Percentiles rank a stretch among this genome's conserved stretches.
Conservation (phyloP, 2,888 invertebrate species). For the Cacoxenus indagator region DNA sequence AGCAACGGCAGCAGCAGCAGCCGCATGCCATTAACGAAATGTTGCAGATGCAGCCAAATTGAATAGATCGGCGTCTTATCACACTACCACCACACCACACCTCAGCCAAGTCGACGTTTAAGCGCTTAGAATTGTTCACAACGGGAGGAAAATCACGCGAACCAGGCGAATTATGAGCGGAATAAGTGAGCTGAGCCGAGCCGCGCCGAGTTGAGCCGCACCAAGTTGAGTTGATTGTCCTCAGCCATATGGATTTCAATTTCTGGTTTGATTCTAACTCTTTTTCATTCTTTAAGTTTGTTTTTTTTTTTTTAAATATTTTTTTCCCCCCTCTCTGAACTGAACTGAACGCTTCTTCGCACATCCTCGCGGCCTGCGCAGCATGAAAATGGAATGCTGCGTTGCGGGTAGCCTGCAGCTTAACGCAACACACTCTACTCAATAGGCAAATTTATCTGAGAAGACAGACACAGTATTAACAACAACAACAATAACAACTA, state of each 20-base stretch:
- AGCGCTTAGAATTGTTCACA: no score
- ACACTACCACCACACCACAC: neutral
- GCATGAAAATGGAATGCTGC: slow-evolving; percentile 51
- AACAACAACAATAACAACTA: slow-evolving; percentile 29
- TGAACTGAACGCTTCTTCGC: no score
- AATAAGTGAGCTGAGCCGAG: no score
- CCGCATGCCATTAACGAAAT: slow-evolving; percentile 36
- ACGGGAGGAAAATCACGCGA: slow-evolving; percentile 1
- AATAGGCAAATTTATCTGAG: neutral
- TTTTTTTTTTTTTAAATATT: slow-evolving; percentile 26
- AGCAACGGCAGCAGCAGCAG: slow-evolving; percentile 3
- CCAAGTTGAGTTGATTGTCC: slow-evolving; percentile 60
- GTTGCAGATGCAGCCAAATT: slow-evolving; percentile 52
- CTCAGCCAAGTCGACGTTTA: no score
- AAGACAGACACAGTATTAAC: slow-evolving; percentile 35
- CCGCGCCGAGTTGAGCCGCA: no score
- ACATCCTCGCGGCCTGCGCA: slow-evolving; percentile 11
- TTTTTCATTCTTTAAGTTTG: slow-evolving; percentile 9
- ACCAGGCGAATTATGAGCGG: slow-evolving; percentile 18
- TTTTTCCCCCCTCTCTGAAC: slow-evolving; percentile 22
- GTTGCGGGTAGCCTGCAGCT: slow-evolving; percentile 45
- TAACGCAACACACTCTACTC: slow-evolving; percentile 46
- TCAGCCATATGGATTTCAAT: slow-evolving; percentile 26
- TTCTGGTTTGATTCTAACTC: neutral
- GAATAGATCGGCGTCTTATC: slow-evolving; percentile 52